Evolutionary conservation across 2,113 vertebrate genomes (phyloP).

Genomic region (Xiphorhynchus elegans): DNA sequence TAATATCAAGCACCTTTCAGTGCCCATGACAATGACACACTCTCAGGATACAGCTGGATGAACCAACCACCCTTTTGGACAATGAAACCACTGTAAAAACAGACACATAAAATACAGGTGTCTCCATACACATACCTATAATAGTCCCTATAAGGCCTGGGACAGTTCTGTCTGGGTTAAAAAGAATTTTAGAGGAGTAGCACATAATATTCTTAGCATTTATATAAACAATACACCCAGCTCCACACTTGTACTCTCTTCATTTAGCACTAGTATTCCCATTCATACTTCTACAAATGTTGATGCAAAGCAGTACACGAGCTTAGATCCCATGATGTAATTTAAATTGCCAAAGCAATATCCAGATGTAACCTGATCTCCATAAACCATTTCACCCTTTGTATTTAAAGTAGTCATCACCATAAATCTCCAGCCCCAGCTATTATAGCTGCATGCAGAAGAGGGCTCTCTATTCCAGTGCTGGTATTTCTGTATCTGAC

Average conservation of each 20-base stretch:
- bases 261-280: neutral
- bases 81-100: neutral
- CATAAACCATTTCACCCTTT: neutral
- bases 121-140: neutral
- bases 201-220: neutral
- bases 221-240: neutral
- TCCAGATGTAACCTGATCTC: neutral
- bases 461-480: constrained; percentile 38
- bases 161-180: neutral
- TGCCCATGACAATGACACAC: fast-evolving
- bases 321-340: neutral
- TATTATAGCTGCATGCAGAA: constrained; percentile 5
- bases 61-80: neutral
- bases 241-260: neutral
- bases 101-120: neutral
- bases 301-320: neutral
- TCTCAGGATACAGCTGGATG: neutral
- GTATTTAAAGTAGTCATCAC: neutral
- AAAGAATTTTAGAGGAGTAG: neutral
- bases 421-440: neutral
- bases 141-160: neutral
- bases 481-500: neutral
- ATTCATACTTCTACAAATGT: neutral
- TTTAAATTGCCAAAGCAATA: constrained; percentile 7
- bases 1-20: neutral